phyloP scores from a whole-genome alignment of 2,888 invertebrate species.

The Ypsolopha sequella region DNA sequence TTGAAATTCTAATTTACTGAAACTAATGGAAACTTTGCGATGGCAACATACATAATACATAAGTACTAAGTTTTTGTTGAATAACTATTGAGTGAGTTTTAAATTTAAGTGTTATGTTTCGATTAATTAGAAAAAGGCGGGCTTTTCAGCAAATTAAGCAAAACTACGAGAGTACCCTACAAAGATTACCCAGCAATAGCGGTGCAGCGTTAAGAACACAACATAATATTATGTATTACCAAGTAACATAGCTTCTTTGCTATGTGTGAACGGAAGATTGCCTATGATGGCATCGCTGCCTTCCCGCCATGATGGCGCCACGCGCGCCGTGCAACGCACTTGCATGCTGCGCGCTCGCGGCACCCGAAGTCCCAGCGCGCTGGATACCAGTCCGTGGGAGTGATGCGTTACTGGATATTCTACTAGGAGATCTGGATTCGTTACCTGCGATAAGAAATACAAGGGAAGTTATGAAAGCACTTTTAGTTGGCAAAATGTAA shows the following conservation, averaged over 20 bases:
- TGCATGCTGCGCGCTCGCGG: constrained; percentile 8
- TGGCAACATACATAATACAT: too few species aligned
- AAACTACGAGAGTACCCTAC: too few species aligned
- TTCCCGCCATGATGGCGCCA: constrained; percentile 9
- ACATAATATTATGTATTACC: constrained; percentile 3
- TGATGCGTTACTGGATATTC: constrained; percentile 7
- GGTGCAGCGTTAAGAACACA: too few species aligned
- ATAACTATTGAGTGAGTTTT: too few species aligned
- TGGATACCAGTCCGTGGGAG: constrained; percentile 8
- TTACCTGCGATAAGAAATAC: constrained; percentile 4
- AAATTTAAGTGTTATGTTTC: too few species aligned
- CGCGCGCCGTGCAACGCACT: constrained; percentile 9
- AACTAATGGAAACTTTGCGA: too few species aligned
- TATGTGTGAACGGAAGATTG: constrained; percentile 5
- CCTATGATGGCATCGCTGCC: constrained; percentile 9
- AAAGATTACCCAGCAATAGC: too few species aligned
- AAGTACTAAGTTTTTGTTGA: too few species aligned
- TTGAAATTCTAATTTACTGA: too few species aligned
- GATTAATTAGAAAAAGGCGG: too few species aligned
- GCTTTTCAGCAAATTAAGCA: too few species aligned
- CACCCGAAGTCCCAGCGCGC: constrained; percentile 9
- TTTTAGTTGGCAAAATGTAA: neutral
- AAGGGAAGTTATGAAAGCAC: too few species aligned
- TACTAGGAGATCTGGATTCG: constrained; percentile 7
- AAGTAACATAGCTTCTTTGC: constrained; percentile 10